phyloP scores from a whole-genome alignment of 2,797 vertebrate genomes.

The Lerista edwardsae region DNA sequence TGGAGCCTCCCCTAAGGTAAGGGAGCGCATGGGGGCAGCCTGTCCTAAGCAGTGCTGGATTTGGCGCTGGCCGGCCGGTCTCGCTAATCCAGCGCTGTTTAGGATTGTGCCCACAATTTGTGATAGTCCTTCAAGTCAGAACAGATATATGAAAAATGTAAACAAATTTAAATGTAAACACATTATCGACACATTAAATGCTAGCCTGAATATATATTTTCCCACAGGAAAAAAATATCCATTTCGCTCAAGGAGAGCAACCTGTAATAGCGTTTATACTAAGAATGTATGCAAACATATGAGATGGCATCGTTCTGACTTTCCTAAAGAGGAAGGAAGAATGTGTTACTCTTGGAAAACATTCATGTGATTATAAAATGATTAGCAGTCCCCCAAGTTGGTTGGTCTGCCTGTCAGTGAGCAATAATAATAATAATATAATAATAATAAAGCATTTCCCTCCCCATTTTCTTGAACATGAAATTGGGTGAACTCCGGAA shows the following conservation, averaged over 20 bases:
- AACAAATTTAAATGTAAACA: not conserved
- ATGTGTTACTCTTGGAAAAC: not conserved
- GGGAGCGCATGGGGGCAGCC: too few relatives aligned
- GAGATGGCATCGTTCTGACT: accelerated
- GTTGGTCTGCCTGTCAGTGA: not conserved
- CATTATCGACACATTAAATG: too few relatives aligned
- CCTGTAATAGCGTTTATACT: not conserved
- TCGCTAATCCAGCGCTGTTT: too few relatives aligned
- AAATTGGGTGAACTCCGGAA: too few relatives aligned
- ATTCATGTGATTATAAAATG: not conserved
- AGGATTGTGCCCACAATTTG: too few relatives aligned
- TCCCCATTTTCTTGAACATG: not conserved
- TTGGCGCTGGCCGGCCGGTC: too few relatives aligned
- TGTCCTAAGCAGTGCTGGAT: too few relatives aligned
- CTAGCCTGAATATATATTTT: too few relatives aligned
- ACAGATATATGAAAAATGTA: not conserved
- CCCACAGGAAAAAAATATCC: too few relatives aligned
- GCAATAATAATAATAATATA: too few relatives aligned
- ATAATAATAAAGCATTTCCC: accelerated
- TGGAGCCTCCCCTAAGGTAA: too few relatives aligned
- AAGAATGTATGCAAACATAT: not conserved
- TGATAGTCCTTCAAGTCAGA: not conserved
- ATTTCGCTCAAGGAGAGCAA: accelerated
- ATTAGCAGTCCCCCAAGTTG: not conserved
- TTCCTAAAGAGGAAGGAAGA: not conserved